Conservation (phyloP, 2,888 invertebrate species). For the Cephus nigrinus region DNA sequence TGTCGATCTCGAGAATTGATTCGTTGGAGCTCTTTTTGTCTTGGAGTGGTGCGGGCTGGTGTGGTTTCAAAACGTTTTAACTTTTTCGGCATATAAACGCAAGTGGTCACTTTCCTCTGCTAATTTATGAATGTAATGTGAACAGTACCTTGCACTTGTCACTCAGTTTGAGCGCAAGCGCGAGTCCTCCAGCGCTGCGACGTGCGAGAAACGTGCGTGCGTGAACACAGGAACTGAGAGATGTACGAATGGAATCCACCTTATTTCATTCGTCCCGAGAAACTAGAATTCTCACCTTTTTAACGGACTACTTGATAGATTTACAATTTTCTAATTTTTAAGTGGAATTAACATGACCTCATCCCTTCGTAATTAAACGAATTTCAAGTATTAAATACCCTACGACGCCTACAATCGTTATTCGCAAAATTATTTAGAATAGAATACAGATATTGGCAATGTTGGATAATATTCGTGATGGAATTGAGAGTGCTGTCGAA, state of each 20-base stretch:
- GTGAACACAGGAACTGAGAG: constrained; percentile 70
- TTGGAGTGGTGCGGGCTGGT: constrained; percentile 34
- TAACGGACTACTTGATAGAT: neutral
- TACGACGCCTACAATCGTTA: neutral
- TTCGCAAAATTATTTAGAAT: neutral
- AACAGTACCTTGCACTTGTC: constrained; percentile 85
- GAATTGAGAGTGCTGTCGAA: neutral
- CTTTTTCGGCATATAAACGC: neutral
- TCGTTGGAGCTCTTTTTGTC: constrained; percentile 15
- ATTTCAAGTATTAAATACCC: neutral
- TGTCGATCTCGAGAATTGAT: constrained; percentile 6
- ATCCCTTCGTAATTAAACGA: neutral
- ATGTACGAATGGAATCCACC: constrained; percentile 37
- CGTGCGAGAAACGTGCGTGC: constrained; percentile 62
- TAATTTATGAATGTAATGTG: constrained; percentile 28
- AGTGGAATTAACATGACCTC: neutral
- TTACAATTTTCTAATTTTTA: neutral
- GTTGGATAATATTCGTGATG: neutral
- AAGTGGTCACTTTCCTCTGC: neutral
- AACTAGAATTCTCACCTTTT: neutral
- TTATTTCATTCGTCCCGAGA: constrained; percentile 27
- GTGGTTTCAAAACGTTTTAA: neutral
- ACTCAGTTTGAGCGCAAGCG: constrained; percentile 83
- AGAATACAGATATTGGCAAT: neutral
- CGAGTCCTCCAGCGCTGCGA: constrained; percentile 72